Conservation (phyloP, 2,888 invertebrate genomes). For the Harpalus rufipes region DNA sequence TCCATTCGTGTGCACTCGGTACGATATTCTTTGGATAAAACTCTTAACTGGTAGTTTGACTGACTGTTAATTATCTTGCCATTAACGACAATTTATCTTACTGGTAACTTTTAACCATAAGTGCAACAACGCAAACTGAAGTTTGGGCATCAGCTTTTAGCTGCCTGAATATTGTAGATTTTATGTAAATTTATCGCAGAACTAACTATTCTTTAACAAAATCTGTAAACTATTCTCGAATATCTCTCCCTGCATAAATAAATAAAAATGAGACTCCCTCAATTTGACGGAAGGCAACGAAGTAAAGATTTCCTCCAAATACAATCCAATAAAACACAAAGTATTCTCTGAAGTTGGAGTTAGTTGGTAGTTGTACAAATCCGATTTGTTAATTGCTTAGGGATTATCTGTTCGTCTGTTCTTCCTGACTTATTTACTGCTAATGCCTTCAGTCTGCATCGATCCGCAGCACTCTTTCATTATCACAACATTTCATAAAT, state of each 20-base stretch:
- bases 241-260: background rate
- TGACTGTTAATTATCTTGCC: too few relatives aligned
- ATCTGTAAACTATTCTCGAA: too few relatives aligned
- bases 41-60: too few relatives aligned
- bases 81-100: too few relatives aligned
- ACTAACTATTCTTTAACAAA: too few relatives aligned
- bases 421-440: conserved; percentile 54
- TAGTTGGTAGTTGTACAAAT: conserved; percentile 48
- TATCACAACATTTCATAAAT: conserved; percentile 39
- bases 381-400: conserved; percentile 57
- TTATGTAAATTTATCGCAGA: too few relatives aligned
- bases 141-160: too few relatives aligned
- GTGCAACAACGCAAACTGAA: too few relatives aligned
- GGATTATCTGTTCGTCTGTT: conserved; percentile 35
- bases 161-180: too few relatives aligned
- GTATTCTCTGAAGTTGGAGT: conserved; percentile 26
- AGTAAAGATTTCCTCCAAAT: conserved; percentile 34
- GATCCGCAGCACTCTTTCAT: conserved; percentile 16
- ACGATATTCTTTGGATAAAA: too few relatives aligned
- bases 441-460: conserved; percentile 31
- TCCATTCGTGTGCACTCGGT: too few relatives aligned
- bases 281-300: conserved; percentile 18
- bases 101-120: too few relatives aligned
- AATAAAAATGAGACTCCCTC: background rate
- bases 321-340: conserved; percentile 53